phyloP scores from a whole-genome alignment of 35 echinoderm and acorn worm species.

The Lytechinus variegatus region DNA sequence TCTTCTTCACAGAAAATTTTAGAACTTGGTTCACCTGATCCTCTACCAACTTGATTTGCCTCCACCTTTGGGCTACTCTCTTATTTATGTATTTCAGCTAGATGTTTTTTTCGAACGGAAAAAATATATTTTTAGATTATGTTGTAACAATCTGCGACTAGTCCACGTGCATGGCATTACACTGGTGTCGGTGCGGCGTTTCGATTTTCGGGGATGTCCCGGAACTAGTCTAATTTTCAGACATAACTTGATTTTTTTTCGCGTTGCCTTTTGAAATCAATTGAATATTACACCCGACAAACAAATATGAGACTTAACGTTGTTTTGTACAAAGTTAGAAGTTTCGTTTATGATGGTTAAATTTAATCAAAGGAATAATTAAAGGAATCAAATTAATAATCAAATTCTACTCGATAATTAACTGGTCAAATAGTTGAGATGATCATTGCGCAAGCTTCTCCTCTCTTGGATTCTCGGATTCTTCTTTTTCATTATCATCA shows the following conservation, averaged over 20 bases:
- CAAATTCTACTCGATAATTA: neutral
- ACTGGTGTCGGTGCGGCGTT: neutral
- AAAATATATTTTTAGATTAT: neutral
- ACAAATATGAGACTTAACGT: neutral
- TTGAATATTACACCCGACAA: neutral
- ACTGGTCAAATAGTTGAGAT: neutral
- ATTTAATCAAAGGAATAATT: neutral
- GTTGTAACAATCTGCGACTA: neutral
- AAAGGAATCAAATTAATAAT: neutral
- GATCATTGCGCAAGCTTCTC: neutral
- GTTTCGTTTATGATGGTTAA: neutral
- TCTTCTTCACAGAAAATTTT: too few relatives aligned
- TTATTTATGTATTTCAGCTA: too few relatives aligned
- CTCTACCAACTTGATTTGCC: neutral
- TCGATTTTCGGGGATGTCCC: neutral
- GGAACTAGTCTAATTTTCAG: neutral
- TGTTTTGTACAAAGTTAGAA: neutral
- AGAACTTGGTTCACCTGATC: neutral
- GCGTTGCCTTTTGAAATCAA: neutral
- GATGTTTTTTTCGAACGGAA: too few relatives aligned
- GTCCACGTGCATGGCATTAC: neutral
- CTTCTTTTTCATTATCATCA: too few relatives aligned
- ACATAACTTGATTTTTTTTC: neutral
- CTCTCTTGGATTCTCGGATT: too few relatives aligned
- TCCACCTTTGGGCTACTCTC: too few relatives aligned